Evolutionary conservation across 2,888 invertebrate species (phyloP).

Genomic region (Drosophila prolongata): DNA sequence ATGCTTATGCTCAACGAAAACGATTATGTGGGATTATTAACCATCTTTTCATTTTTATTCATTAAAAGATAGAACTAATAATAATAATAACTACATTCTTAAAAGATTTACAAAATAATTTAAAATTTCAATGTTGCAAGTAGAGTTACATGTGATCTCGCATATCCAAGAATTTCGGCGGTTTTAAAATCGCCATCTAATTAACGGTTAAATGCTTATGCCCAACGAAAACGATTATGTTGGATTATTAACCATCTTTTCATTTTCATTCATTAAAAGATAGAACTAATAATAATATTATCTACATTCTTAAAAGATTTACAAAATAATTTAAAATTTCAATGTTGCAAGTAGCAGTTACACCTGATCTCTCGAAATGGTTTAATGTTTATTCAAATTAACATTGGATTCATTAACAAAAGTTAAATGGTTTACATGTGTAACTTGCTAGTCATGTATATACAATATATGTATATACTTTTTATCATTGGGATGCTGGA

Average conservation of each 20-base stretch:
- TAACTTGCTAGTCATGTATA: constrained; percentile 21
- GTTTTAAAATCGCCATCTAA: constrained; percentile 20
- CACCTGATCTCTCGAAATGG: not conserved
- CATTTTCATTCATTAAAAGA: constrained; percentile 6
- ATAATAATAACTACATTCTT: too few species aligned
- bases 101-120: too few species aligned
- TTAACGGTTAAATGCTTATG: constrained; percentile 25
- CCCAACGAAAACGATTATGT: not conserved
- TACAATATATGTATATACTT: not conserved
- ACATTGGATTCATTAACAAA: too few species aligned
- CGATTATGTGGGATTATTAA: not conserved
- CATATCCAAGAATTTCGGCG: too few species aligned
- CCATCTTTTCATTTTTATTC: constrained; percentile 10
- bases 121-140: too few species aligned
- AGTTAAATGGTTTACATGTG: constrained; percentile 1
- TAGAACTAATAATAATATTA: not conserved
- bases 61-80: not conserved
- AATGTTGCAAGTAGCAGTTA: too few species aligned
- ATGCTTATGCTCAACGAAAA: not conserved
- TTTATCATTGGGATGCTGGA: constrained; percentile 19
- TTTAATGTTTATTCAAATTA: too few species aligned
- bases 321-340: too few species aligned
- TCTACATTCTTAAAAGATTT: too few species aligned
- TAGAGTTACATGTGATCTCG: too few species aligned
- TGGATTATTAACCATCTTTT: not conserved